Evolutionary conservation across 2,888 invertebrate species (phyloP).

Genomic region (Beris morrisii): DNA sequence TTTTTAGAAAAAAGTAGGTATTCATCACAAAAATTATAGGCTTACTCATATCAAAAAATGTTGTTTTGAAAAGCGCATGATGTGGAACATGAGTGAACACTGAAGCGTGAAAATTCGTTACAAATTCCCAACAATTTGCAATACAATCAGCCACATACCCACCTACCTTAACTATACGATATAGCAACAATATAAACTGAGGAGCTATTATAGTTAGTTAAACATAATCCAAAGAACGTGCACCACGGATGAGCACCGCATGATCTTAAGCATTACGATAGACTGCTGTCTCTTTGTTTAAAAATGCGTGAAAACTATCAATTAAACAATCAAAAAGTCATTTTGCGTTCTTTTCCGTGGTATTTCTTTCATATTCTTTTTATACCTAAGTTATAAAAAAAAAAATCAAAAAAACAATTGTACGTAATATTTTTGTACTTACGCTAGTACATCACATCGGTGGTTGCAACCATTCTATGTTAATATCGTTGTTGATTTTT

Average conservation of each 20-base stretch:
- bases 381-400: no score
- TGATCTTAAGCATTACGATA: constrained; percentile 18
- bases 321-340: constrained; percentile 35
- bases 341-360: constrained; percentile 27
- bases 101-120: constrained; percentile 21
- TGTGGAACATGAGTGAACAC: not conserved
- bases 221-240: constrained; percentile 6
- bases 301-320: constrained; percentile 36
- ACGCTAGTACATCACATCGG: no score
- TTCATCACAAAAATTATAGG: no score
- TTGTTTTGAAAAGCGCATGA: no score
- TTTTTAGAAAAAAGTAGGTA: no score
- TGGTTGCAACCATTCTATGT: no score
- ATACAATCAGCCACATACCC: constrained; percentile 21
- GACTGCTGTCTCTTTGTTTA: constrained; percentile 27
- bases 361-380: not conserved
- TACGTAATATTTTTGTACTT: no score
- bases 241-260: constrained; percentile 21
- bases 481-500: no score
- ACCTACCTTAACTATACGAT: constrained; percentile 8
- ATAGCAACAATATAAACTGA: constrained; percentile 15
- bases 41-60: no score
- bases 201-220: constrained; percentile 8
- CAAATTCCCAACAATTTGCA: constrained; percentile 25
- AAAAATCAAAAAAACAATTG: not conserved